Evolutionary conservation across 35 echinoderm and acorn worm species (phyloP).

Genomic region (Ptychodera flava): DNA sequence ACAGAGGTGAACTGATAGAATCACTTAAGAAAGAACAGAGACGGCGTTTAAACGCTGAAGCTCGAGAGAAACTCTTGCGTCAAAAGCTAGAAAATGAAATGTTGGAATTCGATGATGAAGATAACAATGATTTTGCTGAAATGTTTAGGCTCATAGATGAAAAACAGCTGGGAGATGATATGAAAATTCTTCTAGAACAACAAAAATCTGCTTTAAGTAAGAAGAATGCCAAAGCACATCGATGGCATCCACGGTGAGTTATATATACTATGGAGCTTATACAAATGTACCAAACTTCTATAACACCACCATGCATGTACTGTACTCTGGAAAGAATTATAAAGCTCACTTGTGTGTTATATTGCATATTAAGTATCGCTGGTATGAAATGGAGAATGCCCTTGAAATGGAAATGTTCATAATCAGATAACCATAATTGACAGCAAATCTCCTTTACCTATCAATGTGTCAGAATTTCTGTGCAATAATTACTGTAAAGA

Average conservation of each 20-base stretch:
- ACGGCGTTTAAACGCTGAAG: not conserved
- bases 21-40: not conserved
- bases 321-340: no score
- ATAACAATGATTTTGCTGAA: not conserved
- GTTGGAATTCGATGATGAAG: not conserved
- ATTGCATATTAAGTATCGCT: no score
- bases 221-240: not conserved
- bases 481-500: not conserved
- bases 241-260: not conserved
- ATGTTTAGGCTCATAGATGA: not conserved
- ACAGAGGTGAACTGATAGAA: not conserved
- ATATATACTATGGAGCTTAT: not conserved
- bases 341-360: no score
- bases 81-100: not conserved
- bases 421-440: not conserved
- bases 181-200: not conserved
- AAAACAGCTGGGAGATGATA: not conserved
- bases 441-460: no score
- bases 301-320: no score
- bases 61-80: not conserved
- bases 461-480: not conserved
- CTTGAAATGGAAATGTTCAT: no score
- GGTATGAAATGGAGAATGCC: no score
- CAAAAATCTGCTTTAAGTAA: not conserved
- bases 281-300: not conserved